Base-by-base conservation (phyloP, 2,113 vertebrate species). In the Lycaon pictus region DNA sequence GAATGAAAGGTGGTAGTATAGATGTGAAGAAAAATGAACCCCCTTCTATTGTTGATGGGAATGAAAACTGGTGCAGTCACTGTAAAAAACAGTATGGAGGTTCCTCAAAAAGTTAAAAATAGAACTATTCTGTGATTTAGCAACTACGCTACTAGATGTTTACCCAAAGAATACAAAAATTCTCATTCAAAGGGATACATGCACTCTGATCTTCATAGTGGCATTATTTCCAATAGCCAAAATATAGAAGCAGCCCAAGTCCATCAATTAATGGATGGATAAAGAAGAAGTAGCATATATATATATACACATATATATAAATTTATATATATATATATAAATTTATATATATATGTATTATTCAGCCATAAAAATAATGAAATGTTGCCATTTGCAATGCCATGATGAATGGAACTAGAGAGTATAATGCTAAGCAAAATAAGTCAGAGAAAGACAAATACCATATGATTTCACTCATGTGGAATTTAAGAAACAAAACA, bases 221-320 rank as follows among this genome's bases (percentile, higher is more conserved):
- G n/a, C 17, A 35, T 35, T 35, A 71, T 71, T 19, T 71, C n/a
- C 17, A 71, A 19, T 35, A 71, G 32, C 17, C 67, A 71, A 71
- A 71, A 71, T 20, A 69, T 9, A 19, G 32, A 69, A 35, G 32
- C 32, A 69, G 32, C 17, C 16, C 32, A 69, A 69, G 32, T n/a
- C 17, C 67, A n/a, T 35, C 67, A 69, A 69, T 2, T 69, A 32
- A 69, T 19, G 17, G n/a, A 71, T 35, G 67, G 17, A 71, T 35
- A 71, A 35, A 71, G 67, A 35, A 69, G 67, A 56, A 17, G 55
- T 56, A 16, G 55, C 6, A 19, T 58, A 4, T 62, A 1, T 25
- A 5, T 62, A 27, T 62, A 11, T 27, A 8, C 20, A 7, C 4
- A 7, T 4, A 1, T 19, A 3, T 19, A 8, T 67, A 3, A 43